phyloP scores from a whole-genome alignment of 1,140 invertebrate species.

The Lycorma delicatula region DNA sequence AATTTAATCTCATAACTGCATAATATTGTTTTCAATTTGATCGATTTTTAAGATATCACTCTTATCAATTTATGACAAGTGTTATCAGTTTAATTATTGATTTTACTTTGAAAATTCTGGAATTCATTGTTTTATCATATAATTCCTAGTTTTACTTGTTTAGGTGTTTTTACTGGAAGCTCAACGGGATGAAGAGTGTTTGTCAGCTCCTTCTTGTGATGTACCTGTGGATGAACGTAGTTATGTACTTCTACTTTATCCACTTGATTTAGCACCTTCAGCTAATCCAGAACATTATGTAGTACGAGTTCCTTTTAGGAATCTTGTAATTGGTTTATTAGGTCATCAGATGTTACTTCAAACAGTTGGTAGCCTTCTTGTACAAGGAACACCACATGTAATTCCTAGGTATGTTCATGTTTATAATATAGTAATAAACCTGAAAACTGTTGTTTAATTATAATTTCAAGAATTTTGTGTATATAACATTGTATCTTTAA shows the following conservation, averaged over 20 bases:
- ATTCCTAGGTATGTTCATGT: slow-evolving; percentile 42
- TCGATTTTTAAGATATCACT: no score
- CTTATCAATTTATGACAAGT: no score
- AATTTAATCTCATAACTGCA: no score
- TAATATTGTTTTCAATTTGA: no score
- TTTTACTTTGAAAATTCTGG: no score
- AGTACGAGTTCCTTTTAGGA: slow-evolving; percentile 74
- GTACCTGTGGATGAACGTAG: slow-evolving; percentile 55
- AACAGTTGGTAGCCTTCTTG: slow-evolving; percentile 74
- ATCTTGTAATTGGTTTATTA: slow-evolving; percentile 75
- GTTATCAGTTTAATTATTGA: no score
- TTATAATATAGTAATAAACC: no score
- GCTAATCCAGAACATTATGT: slow-evolving; percentile 70
- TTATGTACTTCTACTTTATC: slow-evolving; percentile 83
- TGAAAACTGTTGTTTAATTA: no score
- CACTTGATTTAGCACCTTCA: slow-evolving; percentile 59
- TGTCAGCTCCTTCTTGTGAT: slow-evolving; percentile 29
- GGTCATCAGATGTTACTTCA: slow-evolving; percentile 88
- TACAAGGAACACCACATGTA: slow-evolving; percentile 51
- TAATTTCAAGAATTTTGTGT: no score
- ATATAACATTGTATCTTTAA: no score
- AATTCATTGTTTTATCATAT: background rate
- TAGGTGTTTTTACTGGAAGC: slow-evolving; percentile 60
- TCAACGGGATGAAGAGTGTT: slow-evolving; percentile 41
- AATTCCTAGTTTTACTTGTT: slow-evolving; percentile 5